phyloP scores from a whole-genome alignment of 2,113 vertebrate species.

The Eira barbara region DNA sequence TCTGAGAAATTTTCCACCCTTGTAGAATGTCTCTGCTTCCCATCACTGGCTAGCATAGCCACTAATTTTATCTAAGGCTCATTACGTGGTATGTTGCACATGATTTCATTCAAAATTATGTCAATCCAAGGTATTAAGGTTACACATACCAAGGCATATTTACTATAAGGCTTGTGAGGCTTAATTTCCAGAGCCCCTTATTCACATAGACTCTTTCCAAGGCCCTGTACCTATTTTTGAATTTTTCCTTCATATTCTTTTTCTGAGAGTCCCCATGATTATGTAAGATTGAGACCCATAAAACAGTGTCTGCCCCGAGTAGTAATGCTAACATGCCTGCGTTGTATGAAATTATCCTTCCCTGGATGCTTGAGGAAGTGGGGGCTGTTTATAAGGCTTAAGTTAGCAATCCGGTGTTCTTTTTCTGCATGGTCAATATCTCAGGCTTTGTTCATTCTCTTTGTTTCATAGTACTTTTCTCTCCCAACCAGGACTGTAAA shows the following conservation, averaged over 20 bases:
- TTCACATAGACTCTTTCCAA: not conserved
- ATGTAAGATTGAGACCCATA: not conserved
- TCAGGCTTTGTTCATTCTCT: not conserved
- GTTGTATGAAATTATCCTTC: not conserved
- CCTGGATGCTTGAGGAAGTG: not conserved
- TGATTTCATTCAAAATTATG: not conserved
- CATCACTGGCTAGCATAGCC: not conserved
- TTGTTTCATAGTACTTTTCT: not conserved
- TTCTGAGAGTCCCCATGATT: not conserved
- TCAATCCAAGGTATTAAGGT: not conserved
- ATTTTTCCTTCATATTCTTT: not conserved
- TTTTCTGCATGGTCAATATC: not conserved
- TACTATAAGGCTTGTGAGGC: not conserved
- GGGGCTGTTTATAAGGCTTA: not conserved
- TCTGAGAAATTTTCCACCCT: not conserved
- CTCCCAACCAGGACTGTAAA: not conserved
- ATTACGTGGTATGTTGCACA: not conserved
- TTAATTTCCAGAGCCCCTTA: not conserved
- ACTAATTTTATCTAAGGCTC: constrained; percentile 48
- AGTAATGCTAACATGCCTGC: not conserved
- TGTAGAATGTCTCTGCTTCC: constrained; percentile 38
- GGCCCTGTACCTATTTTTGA: not conserved
- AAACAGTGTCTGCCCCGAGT: not conserved
- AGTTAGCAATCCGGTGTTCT: not conserved
- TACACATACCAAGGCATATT: not conserved